Percentiles rank a stretch among this genome's conserved stretches.
Evolutionary conservation across 2,888 invertebrate species (phyloP).

Genomic region (Eutolmus rufibarbis): DNA sequence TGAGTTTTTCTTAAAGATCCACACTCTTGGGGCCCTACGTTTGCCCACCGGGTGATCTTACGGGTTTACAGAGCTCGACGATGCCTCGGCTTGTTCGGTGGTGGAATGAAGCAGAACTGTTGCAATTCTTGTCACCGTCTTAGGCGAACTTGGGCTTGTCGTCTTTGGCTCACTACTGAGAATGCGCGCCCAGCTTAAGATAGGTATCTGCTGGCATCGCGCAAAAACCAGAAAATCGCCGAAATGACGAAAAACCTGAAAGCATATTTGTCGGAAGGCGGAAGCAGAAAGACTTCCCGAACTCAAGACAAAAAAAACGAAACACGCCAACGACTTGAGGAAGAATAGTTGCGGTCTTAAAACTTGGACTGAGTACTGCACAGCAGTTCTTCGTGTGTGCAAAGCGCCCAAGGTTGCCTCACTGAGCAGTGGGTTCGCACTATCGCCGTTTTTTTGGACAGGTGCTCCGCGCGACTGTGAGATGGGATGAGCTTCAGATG

Average conservation of each 20-base stretch:
- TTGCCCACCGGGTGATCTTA: constrained; percentile 13
- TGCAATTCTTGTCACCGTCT: neutral
- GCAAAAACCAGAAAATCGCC: neutral
- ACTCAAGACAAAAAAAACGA: neutral
- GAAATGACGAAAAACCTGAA: constrained; percentile 31
- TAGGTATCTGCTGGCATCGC: neutral
- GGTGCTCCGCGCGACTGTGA: neutral
- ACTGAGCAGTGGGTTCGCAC: neutral
- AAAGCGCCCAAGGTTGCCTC: constrained; percentile 22
- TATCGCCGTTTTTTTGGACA: neutral
- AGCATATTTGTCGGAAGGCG: constrained; percentile 38
- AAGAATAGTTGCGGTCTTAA: constrained; percentile 10
- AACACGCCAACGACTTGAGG: constrained; percentile 26
- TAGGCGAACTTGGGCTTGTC: neutral
- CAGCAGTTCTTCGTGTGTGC: neutral
- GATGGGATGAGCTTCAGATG: neutral
- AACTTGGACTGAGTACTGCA: neutral
- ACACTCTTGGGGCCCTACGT: constrained; percentile 33
- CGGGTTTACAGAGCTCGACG: neutral
- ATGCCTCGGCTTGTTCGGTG: neutral
- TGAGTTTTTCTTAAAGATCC: constrained; percentile 50
- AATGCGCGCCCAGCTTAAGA: neutral
- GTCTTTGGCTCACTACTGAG: neutral
- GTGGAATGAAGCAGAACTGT: neutral
- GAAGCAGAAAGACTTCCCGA: constrained; percentile 36